These are phyloP conservation scores for Hystrix cristata DNA, from an alignment of 2,113 vertebrate species.

Conservation along the genomic window DNA sequence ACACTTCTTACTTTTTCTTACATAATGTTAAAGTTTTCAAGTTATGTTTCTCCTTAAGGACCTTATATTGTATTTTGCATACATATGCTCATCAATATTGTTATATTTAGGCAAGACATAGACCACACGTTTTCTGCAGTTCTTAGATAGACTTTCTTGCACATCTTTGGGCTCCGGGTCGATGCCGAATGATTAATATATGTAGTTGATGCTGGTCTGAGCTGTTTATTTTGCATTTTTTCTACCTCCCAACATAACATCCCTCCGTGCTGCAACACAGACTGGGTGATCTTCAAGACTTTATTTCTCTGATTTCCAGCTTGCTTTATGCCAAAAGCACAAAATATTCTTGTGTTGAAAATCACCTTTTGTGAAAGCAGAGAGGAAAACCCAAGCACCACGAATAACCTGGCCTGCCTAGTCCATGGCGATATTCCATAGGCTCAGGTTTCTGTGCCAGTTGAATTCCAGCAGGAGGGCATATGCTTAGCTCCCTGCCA, in stretches of 20 bases:
- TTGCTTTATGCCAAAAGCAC: background rate
- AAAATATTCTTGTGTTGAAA: conserved; percentile 2
- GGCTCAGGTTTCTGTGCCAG: background rate
- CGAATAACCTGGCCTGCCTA: background rate
- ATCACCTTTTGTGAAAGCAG: conserved; percentile 36
- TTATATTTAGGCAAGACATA: background rate
- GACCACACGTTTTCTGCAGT: background rate
- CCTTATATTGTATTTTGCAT: background rate
- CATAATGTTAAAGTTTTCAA: background rate
- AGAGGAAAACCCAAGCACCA: background rate
- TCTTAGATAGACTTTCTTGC: background rate
- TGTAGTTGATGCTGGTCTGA: background rate
- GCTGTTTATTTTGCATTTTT: background rate
- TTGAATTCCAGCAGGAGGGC: background rate
- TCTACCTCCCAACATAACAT: background rate
- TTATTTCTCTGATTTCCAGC: background rate
- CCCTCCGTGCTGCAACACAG: background rate
- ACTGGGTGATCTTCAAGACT: background rate
- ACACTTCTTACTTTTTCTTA: background rate
- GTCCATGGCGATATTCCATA: background rate
- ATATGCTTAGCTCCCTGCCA: background rate
- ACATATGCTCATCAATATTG: background rate
- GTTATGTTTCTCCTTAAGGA: background rate
- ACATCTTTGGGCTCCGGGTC: background rate
- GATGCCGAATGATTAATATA: background rate